Conservation (phyloP, 2,113 vertebrate species). For the Alligator sinensis region DNA sequence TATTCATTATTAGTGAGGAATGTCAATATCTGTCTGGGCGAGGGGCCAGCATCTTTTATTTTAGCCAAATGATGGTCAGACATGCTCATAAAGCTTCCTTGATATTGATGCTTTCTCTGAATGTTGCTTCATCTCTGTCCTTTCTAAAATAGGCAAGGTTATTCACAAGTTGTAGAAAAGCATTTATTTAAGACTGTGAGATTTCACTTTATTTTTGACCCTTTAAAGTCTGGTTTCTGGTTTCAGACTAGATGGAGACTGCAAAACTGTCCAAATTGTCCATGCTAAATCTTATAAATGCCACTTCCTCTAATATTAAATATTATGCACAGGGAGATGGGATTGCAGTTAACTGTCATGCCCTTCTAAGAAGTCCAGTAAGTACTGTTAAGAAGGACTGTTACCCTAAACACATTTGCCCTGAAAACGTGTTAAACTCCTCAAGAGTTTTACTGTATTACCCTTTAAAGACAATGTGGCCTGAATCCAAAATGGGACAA, state of each 20-base stretch:
- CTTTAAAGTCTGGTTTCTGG: neutral
- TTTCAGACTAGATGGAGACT: neutral
- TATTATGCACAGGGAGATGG: neutral
- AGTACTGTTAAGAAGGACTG: neutral
- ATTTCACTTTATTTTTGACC: neutral
- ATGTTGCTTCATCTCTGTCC: neutral
- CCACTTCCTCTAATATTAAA: neutral
- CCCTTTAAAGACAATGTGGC: neutral
- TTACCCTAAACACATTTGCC: neutral
- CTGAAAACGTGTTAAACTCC: neutral
- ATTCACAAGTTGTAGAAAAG: neutral
- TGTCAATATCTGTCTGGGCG: neutral
- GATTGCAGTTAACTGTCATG: neutral
- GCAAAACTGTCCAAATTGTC: neutral
- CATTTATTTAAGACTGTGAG: neutral
- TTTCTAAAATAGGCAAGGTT: neutral
- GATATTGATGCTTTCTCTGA: neutral
- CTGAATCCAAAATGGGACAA: neutral
- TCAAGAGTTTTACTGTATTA: neutral
- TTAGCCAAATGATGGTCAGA: neutral
- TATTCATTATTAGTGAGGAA: neutral
- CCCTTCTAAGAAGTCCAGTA: neutral
- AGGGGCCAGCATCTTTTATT: neutral
- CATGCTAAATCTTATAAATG: neutral
- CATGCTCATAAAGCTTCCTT: neutral